These are phyloP conservation scores for Sclerodermus sp. DNA, from an alignment of 2,888 invertebrate genomes.

Conservation along the genomic window DNA sequence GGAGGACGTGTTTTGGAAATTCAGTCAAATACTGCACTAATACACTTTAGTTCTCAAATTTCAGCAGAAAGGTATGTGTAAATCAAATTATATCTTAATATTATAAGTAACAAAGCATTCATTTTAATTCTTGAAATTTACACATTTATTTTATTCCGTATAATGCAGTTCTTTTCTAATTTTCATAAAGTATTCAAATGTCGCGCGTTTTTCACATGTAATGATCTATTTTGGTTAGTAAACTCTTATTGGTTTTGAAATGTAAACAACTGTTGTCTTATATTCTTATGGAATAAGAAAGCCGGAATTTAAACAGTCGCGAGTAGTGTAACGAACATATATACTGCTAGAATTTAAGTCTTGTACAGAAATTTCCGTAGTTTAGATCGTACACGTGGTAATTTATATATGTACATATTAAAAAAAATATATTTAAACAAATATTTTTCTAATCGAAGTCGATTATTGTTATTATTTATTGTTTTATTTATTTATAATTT, in stretches of 20 bases:
- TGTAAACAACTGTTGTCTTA: no score
- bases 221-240: not conserved
- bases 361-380: slow-evolving; percentile 2
- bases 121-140: not conserved
- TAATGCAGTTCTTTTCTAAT: not conserved
- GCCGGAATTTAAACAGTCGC: slow-evolving; percentile 25
- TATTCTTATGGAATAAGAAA: slow-evolving; percentile 33
- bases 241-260: slow-evolving; percentile 16
- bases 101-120: not conserved
- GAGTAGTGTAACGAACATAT: slow-evolving; percentile 40
- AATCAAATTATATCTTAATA: no score
- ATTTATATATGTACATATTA: no score
- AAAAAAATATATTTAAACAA: not conserved
- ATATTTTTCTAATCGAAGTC: slow-evolving; percentile 5
- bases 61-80: slow-evolving; percentile 68
- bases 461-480: slow-evolving; percentile 3
- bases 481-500: not conserved
- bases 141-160: no score
- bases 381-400: not conserved
- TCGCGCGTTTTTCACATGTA: slow-evolving; percentile 14
- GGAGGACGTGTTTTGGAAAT: slow-evolving; percentile 75
- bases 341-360: slow-evolving; percentile 9
- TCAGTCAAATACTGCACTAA: slow-evolving; percentile 65
- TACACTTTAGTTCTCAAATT: slow-evolving; percentile 72
- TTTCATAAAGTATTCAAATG: slow-evolving; percentile 14